Evolutionary conservation across 2,888 invertebrate species (phyloP), one percentile per base, ranked within the genome.

Genomic region (Cheilosia impressa): DNA sequence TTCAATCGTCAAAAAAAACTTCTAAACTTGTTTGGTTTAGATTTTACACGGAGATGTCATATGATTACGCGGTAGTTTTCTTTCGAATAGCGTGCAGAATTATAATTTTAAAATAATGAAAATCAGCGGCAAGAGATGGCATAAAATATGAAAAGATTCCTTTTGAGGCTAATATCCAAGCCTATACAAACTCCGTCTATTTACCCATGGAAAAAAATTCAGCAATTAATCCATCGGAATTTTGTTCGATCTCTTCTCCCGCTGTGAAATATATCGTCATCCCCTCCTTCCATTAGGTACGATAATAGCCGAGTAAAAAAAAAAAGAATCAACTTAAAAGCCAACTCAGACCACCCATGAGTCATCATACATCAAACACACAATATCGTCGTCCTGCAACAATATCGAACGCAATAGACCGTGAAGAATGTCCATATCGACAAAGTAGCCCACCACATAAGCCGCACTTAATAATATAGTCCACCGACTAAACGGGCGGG

Each of bases 401-500:
- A 85, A 63, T 77, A 72, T 31, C 66, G 47, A 66, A 73, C 76
- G 85, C 81, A 85, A 77, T 85, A 81, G 85, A 81, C 85, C 81
- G 41, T 52, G 45, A 77, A 72, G 38, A 63, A 76, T 22, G 43
- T 72, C 66, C 41, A 71, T 80, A 80, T 80, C 80, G 71, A 58
- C 65, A 85, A 77, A 76, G 66, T 81, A 81, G 76, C 76, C 60
- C 66, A 66, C 53, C 57, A 66, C 53, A 84, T 52, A 60, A 62
- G 50, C n/a, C 62, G 38, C 76, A 81, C 72, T 80, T 72, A 78
- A 72, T 72, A 78, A 63, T 15, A 47, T 10, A 47, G 27, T 53
- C 45, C 19, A 27, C 19, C 38, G 43, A 19, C 15, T 13, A 31
- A 22, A 31, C 31, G 31, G 31, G 31, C 7, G 27, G 27, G 27